Base-by-base conservation (phyloP, 2,797 vertebrate genomes). In the Pteropus rufus region DNA sequence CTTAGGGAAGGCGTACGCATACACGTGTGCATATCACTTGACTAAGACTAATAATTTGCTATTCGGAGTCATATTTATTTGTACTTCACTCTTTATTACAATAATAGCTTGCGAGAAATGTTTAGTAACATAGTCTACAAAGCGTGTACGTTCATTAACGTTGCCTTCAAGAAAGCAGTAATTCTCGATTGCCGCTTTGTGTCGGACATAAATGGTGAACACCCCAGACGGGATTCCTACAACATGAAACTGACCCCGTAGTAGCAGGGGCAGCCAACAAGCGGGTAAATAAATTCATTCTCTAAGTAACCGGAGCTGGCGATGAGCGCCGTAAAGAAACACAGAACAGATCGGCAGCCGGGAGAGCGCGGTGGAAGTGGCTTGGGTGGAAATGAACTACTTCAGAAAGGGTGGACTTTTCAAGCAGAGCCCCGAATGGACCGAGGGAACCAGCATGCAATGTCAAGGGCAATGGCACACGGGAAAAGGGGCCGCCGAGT, bases 401-500 rank as follows among this genome's bases (percentile, higher is more conserved):
- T 49, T 34, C n/a, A n/a, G 14, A 24, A 69, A 79, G 44, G 58
- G 3, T 2, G 8, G 2, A n/a, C 5, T 67, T 5, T 21, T 36
- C 44, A 21, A 36, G 65, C 19, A n/a, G 77, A 36, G 16, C 7
- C 26, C 34, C 54, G 15, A n/a, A 10, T 15, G 16, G 10, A 7
- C 4, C 10, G 44, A 73, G 15, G 39, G 15, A 23, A 24, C 16
- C 9, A 1, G 3, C 5, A 6, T 3, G 10, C 12, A 29, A 5
- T 2, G 4, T 2, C 14, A 23, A 41, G 21, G 54, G 7, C n/a
- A 58, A 21, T 0, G 0, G 7, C 10, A 0, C 0, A 18, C 62
- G 85, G 18, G 16, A 16, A 7, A 23, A 16, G 5, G 24, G 49
- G 4, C 3, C 0, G 3, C 7, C 19, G 11, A 3, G 23, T 0